These are phyloP conservation scores for Phataginus tricuspis DNA, from an alignment of 2,797 vertebrate genomes.

Conservation along the genomic window DNA sequence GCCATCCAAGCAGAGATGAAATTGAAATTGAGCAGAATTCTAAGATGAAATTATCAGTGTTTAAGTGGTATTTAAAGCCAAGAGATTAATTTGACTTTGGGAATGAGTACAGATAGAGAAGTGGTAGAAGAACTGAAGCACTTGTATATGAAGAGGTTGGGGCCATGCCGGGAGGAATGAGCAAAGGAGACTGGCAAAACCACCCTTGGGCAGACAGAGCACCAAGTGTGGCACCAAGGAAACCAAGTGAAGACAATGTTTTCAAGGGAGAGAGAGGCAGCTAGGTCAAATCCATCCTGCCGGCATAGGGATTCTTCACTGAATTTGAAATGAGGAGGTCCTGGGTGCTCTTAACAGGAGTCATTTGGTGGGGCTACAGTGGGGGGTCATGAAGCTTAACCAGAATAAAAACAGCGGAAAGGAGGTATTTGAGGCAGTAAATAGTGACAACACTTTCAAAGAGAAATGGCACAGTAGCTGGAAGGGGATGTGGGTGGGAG, in stretches of 20 bases:
- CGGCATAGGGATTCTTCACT: neutral
- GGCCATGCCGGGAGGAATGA: neutral
- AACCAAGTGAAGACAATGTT: neutral
- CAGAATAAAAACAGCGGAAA: neutral
- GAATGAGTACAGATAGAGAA: constrained; percentile 34
- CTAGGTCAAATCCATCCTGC: neutral
- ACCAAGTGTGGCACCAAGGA: neutral
- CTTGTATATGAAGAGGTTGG: constrained; percentile 2
- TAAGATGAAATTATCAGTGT: constrained; percentile 14
- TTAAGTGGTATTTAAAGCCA: constrained; percentile 35
- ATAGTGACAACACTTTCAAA: neutral
- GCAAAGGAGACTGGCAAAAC: neutral
- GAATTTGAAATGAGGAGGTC: neutral
- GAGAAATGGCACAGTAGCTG: neutral
- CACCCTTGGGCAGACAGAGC: neutral
- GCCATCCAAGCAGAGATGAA: neutral
- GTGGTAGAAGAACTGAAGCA: neutral
- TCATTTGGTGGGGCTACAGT: neutral
- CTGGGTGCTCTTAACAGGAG: neutral
- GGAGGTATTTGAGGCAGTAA: neutral
- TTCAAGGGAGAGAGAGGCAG: neutral
- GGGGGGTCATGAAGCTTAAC: neutral
- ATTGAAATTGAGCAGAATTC: constrained; percentile 20
- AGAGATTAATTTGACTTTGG: constrained; percentile 33
- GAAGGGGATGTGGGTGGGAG: neutral